Evolutionary conservation across 1,140 invertebrate species (phyloP).

Genomic region (Drosophila sturtevanti): DNA sequence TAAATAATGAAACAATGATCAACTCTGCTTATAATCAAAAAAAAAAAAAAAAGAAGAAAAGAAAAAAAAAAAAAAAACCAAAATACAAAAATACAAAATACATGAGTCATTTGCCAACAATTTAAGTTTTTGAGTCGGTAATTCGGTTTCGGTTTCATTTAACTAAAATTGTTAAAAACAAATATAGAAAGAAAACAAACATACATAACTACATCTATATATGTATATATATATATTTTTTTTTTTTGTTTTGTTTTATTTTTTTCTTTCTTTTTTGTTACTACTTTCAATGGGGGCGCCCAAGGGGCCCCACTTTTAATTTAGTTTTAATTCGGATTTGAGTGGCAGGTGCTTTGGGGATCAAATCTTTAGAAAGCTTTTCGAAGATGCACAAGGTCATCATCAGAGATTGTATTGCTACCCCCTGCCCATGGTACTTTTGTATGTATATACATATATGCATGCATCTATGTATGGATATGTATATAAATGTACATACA

Average conservation of each 20-base stretch:
- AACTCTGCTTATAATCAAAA: conserved; percentile 44
- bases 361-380: conserved; percentile 56
- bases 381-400: conserved; percentile 62
- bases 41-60: conserved; percentile 7
- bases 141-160: conserved; percentile 64
- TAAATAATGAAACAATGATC: conserved; percentile 64
- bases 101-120: conserved; percentile 78
- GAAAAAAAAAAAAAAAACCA: no score
- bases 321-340: conserved; percentile 25
- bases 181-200: neutral
- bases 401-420: neutral
- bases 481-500: neutral
- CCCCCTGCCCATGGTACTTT: neutral
- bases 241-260: conserved; percentile 24
- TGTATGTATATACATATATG: neutral
- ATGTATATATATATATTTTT: neutral
- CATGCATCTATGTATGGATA: neutral
- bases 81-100: no score
- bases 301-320: conserved; percentile 30
- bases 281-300: conserved; percentile 64
- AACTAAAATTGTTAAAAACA: conserved; percentile 1
- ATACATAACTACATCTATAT: neutral
- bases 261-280: conserved; percentile 62
- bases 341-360: conserved; percentile 58
- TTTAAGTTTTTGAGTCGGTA: conserved; percentile 69